Evolutionary conservation across 2,113 vertebrate species (phyloP).

Genomic region (Polypterus senegalus): DNA sequence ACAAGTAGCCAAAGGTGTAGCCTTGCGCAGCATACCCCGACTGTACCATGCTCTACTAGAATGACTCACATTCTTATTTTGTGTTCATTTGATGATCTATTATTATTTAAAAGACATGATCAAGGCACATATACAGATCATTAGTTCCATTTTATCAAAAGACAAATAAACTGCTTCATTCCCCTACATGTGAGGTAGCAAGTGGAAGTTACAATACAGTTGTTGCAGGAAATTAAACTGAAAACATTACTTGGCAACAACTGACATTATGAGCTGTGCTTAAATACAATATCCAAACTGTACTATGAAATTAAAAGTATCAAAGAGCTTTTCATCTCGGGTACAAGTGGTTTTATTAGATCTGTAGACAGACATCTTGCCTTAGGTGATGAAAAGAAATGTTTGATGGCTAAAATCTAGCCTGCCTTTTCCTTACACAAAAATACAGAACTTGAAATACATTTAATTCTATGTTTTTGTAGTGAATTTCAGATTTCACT

Average conservation of each 20-base stretch:
- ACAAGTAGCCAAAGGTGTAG: no score
- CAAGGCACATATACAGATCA: no score
- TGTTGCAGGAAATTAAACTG: constrained; percentile 5
- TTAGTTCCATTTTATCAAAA: no score
- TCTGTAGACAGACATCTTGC: constrained; percentile 1
- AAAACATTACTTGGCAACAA: constrained; percentile 21
- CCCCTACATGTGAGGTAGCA: neutral
- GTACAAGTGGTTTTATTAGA: neutral
- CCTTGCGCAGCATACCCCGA: no score
- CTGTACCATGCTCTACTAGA: no score
- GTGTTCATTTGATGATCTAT: no score
- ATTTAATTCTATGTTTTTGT: no score
- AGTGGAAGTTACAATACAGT: neutral
- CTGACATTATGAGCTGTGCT: constrained; percentile 8
- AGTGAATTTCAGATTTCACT: no score
- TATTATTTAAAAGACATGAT: no score
- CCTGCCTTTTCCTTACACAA: constrained; percentile 28
- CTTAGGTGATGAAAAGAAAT: constrained; percentile 31
- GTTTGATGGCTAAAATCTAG: constrained; percentile 27
- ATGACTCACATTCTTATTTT: no score
- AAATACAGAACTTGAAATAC: neutral
- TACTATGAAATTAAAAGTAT: constrained; percentile 6
- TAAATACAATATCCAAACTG: constrained; percentile 8
- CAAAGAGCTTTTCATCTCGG: constrained; percentile 10
- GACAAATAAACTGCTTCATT: no score